phyloP scores from a whole-genome alignment of 2,797 vertebrate genomes.

The Lepus townsendii region DNA sequence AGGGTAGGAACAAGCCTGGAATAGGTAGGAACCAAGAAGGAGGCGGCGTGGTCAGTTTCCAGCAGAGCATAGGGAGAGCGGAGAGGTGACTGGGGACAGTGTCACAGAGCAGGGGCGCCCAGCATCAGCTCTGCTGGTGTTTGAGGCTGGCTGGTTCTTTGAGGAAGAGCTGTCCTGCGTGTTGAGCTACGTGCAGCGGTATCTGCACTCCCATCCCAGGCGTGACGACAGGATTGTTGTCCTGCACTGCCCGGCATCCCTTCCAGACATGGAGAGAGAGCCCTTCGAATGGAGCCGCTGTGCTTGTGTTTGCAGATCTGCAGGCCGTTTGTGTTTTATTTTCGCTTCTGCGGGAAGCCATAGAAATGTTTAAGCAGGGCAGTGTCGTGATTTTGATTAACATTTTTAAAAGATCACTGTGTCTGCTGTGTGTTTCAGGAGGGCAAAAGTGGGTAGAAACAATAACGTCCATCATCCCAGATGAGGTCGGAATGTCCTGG shows the following conservation, averaged over 20 bases:
- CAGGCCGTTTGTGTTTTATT: not conserved
- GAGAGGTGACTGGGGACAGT: rapidly evolving
- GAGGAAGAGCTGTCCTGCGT: rapidly evolving
- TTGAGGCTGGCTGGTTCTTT: no score
- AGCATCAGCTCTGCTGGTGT: rapidly evolving
- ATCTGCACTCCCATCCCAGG: not conserved
- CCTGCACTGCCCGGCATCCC: not conserved
- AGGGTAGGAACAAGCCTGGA: no score
- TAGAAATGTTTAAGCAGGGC: not conserved
- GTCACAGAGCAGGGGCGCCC: not conserved
- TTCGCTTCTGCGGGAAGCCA: not conserved
- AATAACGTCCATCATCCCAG: not conserved
- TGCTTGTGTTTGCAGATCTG: not conserved
- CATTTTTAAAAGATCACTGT: not conserved
- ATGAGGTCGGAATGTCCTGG: not conserved
- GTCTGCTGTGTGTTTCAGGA: not conserved
- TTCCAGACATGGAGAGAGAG: not conserved
- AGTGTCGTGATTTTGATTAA: not conserved
- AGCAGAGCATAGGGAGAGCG: no score
- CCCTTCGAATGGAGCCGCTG: not conserved
- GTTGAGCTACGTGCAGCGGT: rapidly evolving
- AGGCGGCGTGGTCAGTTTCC: not conserved
- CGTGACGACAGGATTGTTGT: not conserved
- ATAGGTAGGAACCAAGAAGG: no score
- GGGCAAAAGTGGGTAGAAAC: not conserved